Percentiles rank a stretch among this genome's conserved stretches.
Evolutionary conservation across 2,888 invertebrate genomes (phyloP).

Genomic region (Cheilosia impressa): DNA sequence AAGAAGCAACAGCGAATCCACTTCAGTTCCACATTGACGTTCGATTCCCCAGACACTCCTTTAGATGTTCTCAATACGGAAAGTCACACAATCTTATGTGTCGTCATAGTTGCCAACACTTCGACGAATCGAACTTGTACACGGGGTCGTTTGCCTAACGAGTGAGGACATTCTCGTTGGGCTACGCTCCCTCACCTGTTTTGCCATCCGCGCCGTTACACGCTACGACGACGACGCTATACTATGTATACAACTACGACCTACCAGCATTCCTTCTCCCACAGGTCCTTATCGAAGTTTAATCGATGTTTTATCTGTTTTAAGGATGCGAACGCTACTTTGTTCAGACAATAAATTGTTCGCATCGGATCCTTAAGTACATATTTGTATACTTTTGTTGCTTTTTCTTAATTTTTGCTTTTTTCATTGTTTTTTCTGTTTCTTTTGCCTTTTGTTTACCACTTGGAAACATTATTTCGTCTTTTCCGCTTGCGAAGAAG

Average conservation of each 20-base stretch:
- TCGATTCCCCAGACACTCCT: constrained; percentile 50
- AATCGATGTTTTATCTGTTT: constrained; percentile 77
- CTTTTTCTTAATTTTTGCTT: constrained; percentile 45
- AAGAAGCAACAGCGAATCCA: constrained; percentile 23
- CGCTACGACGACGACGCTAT: too few species aligned
- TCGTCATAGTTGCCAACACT: constrained; percentile 74
- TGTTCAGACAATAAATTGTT: constrained; percentile 67
- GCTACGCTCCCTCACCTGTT: constrained; percentile 39
- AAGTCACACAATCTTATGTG: constrained; percentile 59
- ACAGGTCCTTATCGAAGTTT: constrained; percentile 76
- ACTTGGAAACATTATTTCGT: constrained; percentile 52
- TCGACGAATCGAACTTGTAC: constrained; percentile 71
- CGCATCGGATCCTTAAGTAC: constrained; percentile 68
- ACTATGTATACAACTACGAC: too few species aligned
- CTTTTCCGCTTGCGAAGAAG: constrained; percentile 23
- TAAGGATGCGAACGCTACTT: constrained; percentile 70
- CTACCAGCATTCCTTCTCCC: constrained; percentile 12
- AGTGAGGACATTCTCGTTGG: constrained; percentile 68
- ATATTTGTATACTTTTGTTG: constrained; percentile 69
- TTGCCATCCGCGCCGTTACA: constrained; percentile 14
- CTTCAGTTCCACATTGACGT: constrained; percentile 26
- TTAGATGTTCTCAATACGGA: constrained; percentile 26
- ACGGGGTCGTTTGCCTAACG: constrained; percentile 73
- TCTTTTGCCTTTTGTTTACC: constrained; percentile 50
- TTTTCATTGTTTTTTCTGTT: constrained; percentile 30